Evolutionary conservation across 2,888 invertebrate genomes (phyloP), one percentile per base, ranked within the genome.

Genomic region (Drosophila parthenogenetica): DNA sequence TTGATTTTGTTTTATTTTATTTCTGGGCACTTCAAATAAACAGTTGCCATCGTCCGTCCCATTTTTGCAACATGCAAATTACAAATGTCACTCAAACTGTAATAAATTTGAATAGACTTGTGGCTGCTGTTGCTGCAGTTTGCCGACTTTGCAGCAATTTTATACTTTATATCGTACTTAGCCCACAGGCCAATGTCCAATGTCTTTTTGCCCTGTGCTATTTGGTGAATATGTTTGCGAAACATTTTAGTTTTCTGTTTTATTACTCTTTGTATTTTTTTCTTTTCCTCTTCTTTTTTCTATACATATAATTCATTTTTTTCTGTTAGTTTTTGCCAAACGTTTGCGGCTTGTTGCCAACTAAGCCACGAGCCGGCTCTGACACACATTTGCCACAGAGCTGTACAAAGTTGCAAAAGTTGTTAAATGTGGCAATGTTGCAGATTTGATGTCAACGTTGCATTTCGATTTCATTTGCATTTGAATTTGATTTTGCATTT

Each of bases 391-490:
- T 59, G 78, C 61, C 55, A 35, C 35, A 3, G 70, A 68, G 48
- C 55, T 61, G 29, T 35, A 61, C 65, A 65, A 70, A 72, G 60
- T 64, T 61, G 69, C 76, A 61, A 60, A 35, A 57, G 61, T 46
- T 60, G 74, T 66, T 29, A 60, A 61, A 48, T 51, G 72, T 65
- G 61, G 61, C 72, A 55, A 61, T 54, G 59, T 53, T 35, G 53
- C 53, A 42, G 53, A 43, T 61, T 40, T 59, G 42, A 17, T 73
- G 62, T 57, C 69, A 54, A 63, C 53, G 29, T 46, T 42, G 57
- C 65, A 77, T 81, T 89, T 84, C 81, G 81, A 75, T 89, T 88
- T 88, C 88, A 72, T 79, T 81, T 78, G 74, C 62, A 74, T 49
- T 49, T 7, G 10, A 10, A 10, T 25, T 46, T 46, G 46, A 22